Conservation (phyloP, 2,113 vertebrate species). For the Myrmecobius fasciatus region DNA sequence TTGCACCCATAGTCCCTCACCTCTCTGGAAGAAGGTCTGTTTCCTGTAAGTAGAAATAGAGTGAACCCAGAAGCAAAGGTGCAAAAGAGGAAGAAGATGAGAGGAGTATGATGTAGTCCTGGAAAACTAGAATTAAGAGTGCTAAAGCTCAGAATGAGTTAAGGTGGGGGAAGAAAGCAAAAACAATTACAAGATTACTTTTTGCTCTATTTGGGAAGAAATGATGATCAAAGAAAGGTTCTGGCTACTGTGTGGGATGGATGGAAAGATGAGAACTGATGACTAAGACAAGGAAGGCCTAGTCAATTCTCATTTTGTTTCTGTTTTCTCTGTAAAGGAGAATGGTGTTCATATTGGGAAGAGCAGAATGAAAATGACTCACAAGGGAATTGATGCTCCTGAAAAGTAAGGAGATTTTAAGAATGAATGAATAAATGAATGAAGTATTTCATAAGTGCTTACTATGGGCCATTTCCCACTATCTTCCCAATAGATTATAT, state of each 20-base stretch:
- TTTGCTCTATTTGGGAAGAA: not conserved
- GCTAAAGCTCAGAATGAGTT: not conserved
- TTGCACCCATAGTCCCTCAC: too few relatives aligned
- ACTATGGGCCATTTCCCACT: not conserved
- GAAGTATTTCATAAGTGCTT: not conserved
- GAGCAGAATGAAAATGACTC: not conserved
- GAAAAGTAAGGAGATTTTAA: not conserved
- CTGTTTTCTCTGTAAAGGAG: not conserved
- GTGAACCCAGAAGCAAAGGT: too few relatives aligned
- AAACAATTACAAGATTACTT: not conserved
- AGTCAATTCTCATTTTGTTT: not conserved
- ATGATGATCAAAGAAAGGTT: not conserved
- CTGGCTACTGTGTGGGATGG: not conserved
- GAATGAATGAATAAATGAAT: not conserved
- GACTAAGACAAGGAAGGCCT: not conserved
- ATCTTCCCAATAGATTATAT: not conserved
- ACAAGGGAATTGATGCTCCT: not conserved
- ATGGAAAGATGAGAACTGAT: not conserved
- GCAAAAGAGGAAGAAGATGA: too few relatives aligned
- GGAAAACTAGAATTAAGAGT: too few relatives aligned
- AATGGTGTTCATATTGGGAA: not conserved
- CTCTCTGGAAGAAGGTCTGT: too few relatives aligned
- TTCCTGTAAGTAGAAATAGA: too few relatives aligned
- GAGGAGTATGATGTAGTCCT: too few relatives aligned
- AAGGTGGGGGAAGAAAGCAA: not conserved